A percentile compares a stretch with the other conserved stretches of the same genome.
Conservation (phyloP, 2,797 vertebrate species). For the Paramormyrops hopkinsi region DNA sequence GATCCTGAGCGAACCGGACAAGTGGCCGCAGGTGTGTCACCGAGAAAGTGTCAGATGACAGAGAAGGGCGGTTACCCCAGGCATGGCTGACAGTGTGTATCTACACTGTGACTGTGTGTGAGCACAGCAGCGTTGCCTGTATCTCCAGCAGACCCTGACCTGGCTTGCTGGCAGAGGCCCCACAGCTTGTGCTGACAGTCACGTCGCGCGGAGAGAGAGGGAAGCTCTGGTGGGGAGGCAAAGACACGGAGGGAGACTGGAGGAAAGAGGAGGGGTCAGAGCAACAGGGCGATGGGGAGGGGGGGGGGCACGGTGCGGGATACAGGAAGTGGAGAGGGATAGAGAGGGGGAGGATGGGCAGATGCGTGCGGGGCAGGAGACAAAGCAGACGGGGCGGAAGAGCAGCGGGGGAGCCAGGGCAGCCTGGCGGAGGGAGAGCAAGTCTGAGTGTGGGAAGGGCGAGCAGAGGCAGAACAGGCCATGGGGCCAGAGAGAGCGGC, state of each 20-base stretch:
- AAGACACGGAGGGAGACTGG: conserved; percentile 45
- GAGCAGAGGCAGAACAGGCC: conserved; percentile 22
- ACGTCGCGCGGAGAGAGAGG: conserved; percentile 61
- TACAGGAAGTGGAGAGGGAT: conserved; percentile 71
- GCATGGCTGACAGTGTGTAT: not conserved
- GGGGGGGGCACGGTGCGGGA: conserved; percentile 60
- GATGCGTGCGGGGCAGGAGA: conserved; percentile 31
- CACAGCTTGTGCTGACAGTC: conserved; percentile 66
- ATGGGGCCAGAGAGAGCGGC: conserved; percentile 67
- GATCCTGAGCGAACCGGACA: not conserved
- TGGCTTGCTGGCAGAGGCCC: conserved; percentile 60
- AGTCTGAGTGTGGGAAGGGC: conserved; percentile 37
- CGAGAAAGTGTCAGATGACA: not conserved
- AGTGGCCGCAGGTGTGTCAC: not conserved
- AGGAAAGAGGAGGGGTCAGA: conserved; percentile 40
- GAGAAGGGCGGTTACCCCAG: not conserved
- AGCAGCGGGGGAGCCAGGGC: not conserved
- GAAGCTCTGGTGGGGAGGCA: conserved; percentile 29
- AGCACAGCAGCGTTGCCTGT: conserved; percentile 32
- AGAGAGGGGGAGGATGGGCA: conserved; percentile 34
- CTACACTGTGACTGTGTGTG: conserved; percentile 26
- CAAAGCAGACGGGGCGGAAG: conserved; percentile 43
- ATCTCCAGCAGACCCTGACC: conserved; percentile 58
- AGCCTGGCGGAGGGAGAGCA: not conserved
- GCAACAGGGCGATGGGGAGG: conserved; percentile 42